phyloP scores from a whole-genome alignment of 2,888 invertebrate genomes.

The Callinectes sapidus region DNA sequence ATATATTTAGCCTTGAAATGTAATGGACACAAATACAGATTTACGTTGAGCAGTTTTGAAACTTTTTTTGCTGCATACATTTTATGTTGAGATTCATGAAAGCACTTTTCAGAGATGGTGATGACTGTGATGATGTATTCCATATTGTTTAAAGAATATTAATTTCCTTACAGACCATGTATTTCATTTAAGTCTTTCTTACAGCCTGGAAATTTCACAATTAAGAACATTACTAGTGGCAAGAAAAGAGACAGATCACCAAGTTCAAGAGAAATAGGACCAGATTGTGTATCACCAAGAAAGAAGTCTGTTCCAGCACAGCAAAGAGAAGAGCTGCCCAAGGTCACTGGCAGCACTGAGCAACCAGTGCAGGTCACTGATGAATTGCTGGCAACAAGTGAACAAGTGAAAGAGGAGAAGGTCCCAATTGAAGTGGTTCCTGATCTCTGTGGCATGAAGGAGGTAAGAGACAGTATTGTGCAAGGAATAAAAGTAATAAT shows the following conservation, averaged over 20 bases:
- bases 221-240: background rate
- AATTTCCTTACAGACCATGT: background rate
- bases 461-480: conserved; percentile 41
- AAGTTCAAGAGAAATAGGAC: background rate
- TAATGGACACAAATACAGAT: too few relatives aligned
- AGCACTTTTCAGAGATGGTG: background rate
- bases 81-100: background rate
- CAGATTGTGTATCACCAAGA: background rate
- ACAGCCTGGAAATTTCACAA: conserved; percentile 26
- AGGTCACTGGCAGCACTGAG: background rate
- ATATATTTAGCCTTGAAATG: too few relatives aligned
- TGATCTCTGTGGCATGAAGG: conserved; percentile 54
- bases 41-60: too few relatives aligned
- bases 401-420: background rate
- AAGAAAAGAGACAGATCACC: conserved; percentile 1
- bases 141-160: background rate
- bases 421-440: conserved; percentile 34
- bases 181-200: background rate
- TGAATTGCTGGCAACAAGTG: background rate
- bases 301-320: background rate
- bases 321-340: background rate
- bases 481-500: background rate
- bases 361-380: background rate
- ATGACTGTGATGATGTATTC: background rate
- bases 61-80: background rate